Evolutionary conservation across 2,113 vertebrate species (phyloP).

Genomic region (Salvelinus alpinus): DNA sequence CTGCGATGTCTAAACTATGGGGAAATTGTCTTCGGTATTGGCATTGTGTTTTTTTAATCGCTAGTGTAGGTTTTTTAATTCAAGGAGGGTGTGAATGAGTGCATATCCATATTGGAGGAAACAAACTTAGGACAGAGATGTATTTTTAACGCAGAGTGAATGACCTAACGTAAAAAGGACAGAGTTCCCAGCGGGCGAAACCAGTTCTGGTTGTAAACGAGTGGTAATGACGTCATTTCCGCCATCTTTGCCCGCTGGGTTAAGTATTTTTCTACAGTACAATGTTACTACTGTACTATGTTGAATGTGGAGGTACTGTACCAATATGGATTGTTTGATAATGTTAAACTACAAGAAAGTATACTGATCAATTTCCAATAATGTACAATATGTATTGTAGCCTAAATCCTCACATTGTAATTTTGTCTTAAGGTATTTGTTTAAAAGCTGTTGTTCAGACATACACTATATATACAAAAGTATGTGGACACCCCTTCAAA

Average conservation of each 20-base stretch:
- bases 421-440: constrained; percentile 47
- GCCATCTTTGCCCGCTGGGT: neutral
- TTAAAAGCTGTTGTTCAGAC: constrained; percentile 38
- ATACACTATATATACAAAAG: neutral
- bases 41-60: constrained; percentile 42
- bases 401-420: constrained; percentile 48
- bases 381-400: constrained; percentile 49
- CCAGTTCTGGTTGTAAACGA: too few species aligned
- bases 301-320: constrained; percentile 51
- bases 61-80: constrained; percentile 32
- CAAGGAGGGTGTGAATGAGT: constrained; percentile 62
- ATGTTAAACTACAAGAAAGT: constrained; percentile 56
- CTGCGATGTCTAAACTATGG: constrained; percentile 41
- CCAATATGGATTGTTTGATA: constrained; percentile 13
- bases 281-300: constrained; percentile 33
- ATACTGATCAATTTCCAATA: constrained; percentile 17
- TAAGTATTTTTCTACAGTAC: constrained; percentile 45
- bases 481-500: too few species aligned
- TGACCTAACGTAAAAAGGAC: constrained; percentile 27
- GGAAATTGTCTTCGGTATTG: constrained; percentile 12
- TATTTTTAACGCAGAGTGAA: constrained; percentile 51
- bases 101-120: constrained; percentile 33
- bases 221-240: too few species aligned
- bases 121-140: constrained; percentile 23
- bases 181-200: neutral